These are phyloP conservation scores for Lucinisca nassula DNA, from an alignment of 2,888 invertebrate genomes.

Conservation along the genomic window DNA sequence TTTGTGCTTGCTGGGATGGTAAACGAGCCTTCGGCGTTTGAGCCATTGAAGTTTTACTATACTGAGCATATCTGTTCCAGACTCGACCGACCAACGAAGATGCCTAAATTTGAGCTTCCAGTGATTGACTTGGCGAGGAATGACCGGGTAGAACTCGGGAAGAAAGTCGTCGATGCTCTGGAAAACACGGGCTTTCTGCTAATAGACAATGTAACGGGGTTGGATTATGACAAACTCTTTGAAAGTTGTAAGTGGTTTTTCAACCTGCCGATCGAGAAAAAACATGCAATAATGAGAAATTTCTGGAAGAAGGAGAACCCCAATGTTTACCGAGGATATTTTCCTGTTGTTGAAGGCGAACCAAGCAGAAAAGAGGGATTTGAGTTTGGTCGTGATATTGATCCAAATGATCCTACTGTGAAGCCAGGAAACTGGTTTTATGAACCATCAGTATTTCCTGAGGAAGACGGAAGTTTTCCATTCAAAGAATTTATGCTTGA, in stretches of 20 bases:
- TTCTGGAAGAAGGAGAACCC: slow-evolving; percentile 70
- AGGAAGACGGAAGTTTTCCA: slow-evolving; percentile 65
- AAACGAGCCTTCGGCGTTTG: no score
- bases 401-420: slow-evolving; percentile 66
- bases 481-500: slow-evolving; percentile 70
- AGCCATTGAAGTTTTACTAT: no score
- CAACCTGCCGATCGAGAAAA: slow-evolving; percentile 60
- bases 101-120: slow-evolving; percentile 58
- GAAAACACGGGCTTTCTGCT: slow-evolving; percentile 77
- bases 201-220: slow-evolving; percentile 73
- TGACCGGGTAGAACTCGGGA: slow-evolving; percentile 62
- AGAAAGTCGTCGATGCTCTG: slow-evolving; percentile 72
- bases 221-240: slow-evolving; percentile 70
- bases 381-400: slow-evolving; percentile 71
- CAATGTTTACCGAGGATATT: slow-evolving; percentile 78
- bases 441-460: slow-evolving; percentile 77
- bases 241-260: slow-evolving; percentile 76
- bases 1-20: no score
- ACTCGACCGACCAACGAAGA: no score
- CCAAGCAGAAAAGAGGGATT: slow-evolving; percentile 78
- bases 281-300: slow-evolving; percentile 64
- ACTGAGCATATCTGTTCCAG: no score
- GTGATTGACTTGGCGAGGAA: slow-evolving; percentile 74
- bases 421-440: slow-evolving; percentile 73
- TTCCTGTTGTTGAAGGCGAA: slow-evolving; percentile 73